Conservation (phyloP, 2,113 vertebrate genomes). For the Collichthys lucidus region DNA sequence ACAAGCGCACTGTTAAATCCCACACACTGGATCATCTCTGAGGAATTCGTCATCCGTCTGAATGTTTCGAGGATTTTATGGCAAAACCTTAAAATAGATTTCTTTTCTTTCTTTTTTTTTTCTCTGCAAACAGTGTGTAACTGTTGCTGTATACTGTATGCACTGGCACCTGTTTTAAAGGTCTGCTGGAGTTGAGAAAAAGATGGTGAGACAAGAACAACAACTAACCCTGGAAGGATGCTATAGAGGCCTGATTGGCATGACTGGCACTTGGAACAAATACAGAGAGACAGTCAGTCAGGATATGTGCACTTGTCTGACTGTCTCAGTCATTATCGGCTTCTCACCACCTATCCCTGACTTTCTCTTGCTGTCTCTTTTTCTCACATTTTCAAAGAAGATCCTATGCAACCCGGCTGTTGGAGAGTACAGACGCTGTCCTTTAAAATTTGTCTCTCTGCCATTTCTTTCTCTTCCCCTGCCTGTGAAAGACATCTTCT, state of each 20-base stretch:
- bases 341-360: constrained; percentile 32
- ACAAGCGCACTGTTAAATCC: too few relatives aligned
- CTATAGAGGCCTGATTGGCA: background rate
- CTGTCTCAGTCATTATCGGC: constrained; percentile 49
- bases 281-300: constrained; percentile 21
- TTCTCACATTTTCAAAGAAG: constrained; percentile 54
- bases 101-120: background rate
- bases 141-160: background rate
- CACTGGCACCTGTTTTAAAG: constrained; percentile 13
- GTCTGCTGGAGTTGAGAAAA: constrained; percentile 4
- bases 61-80: background rate
- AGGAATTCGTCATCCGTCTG: background rate
- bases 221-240: background rate
- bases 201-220: constrained; percentile 13
- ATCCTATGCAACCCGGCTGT: background rate
- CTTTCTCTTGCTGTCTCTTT: constrained; percentile 41
- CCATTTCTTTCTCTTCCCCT: constrained; percentile 20
- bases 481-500: constrained; percentile 25
- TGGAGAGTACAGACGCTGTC: constrained; percentile 40
- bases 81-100: background rate
- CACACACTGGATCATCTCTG: too few relatives aligned
- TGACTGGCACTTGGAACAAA: constrained; percentile 39
- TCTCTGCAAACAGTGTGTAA: background rate
- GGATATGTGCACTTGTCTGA: constrained; percentile 49
- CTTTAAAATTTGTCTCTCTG: constrained; percentile 45